These are phyloP conservation scores for Dorcus hopei DNA, from an alignment of 2,888 invertebrate genomes.

Conservation along the genomic window DNA sequence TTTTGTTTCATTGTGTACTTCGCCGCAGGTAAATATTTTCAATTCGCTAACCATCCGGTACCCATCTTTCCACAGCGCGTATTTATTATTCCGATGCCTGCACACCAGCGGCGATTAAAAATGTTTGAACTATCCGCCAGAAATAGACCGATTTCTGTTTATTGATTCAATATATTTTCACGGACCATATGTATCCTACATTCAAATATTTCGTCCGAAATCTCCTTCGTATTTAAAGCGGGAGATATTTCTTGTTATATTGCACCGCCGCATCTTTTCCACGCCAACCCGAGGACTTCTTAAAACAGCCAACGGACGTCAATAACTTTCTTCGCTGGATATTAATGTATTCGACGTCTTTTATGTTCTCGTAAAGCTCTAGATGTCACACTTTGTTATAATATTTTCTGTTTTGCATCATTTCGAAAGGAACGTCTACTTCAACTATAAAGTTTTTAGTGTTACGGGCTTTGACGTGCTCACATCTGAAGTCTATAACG, in stretches of 20 bases:
- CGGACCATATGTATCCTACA: conserved; percentile 9
- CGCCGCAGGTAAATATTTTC: conserved; percentile 9
- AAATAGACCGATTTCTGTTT: conserved; percentile 27
- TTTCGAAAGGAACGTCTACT: conserved; percentile 1
- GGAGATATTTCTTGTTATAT: neutral
- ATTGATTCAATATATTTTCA: conserved; percentile 24
- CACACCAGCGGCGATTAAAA: conserved; percentile 16
- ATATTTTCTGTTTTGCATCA: neutral
- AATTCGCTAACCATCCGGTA: conserved; percentile 2
- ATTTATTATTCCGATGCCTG: conserved; percentile 5
- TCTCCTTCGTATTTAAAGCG: neutral
- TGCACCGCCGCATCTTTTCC: neutral
- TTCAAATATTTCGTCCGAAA: neutral
- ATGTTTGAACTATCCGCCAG: conserved; percentile 24
- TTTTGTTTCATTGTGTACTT: too few species aligned
- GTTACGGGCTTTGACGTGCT: neutral
- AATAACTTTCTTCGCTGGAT: neutral
- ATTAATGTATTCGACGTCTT: neutral
- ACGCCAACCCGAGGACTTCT: neutral
- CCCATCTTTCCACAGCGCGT: conserved; percentile 1
- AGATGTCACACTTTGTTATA: neutral
- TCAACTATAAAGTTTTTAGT: conserved; percentile 2
- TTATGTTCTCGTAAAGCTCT: neutral
- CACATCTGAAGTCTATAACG: conserved; percentile 1
- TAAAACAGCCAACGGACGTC: neutral